These are phyloP conservation scores for Heliconius melpomene DNA, from an alignment of 1,140 invertebrate genomes.

Conservation along the genomic window DNA sequence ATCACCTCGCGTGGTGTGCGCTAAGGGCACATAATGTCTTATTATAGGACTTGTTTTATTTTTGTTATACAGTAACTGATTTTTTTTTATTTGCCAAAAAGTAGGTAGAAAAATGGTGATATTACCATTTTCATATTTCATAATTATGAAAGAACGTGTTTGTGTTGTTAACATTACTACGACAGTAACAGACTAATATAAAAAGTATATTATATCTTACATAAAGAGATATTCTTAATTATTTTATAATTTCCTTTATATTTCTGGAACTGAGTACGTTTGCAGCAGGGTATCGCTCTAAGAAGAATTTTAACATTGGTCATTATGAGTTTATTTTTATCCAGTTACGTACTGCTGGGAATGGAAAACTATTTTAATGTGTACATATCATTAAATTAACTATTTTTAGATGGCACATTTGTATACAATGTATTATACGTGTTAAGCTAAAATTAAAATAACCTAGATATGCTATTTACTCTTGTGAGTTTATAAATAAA, in stretches of 20 bases:
- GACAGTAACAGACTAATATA: background rate
- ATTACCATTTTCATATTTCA: too few relatives aligned
- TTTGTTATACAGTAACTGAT: background rate
- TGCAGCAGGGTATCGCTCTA: background rate
- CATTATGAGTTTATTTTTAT: conserved; percentile 11
- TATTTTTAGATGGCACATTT: conserved; percentile 4
- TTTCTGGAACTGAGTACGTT: background rate
- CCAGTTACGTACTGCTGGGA: background rate
- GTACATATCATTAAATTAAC: background rate
- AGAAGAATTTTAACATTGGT: conserved; percentile 6
- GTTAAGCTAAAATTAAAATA: too few relatives aligned
- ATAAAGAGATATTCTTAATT: background rate
- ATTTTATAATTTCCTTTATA: background rate
- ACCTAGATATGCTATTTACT: too few relatives aligned
- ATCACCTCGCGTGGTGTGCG: conserved; percentile 44
- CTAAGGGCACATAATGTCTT: conserved; percentile 59
- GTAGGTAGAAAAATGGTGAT: too few relatives aligned
- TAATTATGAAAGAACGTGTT: background rate
- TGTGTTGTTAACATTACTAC: background rate
- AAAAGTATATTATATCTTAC: background rate
- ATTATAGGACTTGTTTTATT: background rate
- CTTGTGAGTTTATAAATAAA: too few relatives aligned
- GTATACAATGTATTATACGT: background rate
- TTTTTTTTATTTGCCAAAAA: too few relatives aligned
- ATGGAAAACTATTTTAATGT: conserved; percentile 11